phyloP scores from a whole-genome alignment of 2,113 vertebrate species.

The Tupaia tana region DNA sequence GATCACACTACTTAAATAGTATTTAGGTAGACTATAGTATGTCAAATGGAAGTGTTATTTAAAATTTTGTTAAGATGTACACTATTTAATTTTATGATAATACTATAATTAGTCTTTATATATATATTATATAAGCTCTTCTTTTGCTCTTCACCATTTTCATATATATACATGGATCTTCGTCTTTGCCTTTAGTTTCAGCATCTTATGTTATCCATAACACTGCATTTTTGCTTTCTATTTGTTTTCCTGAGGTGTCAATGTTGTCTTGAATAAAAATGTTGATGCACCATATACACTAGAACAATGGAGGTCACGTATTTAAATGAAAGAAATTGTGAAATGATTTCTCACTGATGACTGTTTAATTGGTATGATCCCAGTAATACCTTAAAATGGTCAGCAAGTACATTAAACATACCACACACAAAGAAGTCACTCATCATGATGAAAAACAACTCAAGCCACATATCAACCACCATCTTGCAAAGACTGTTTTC shows the following conservation, averaged over 20 bases:
- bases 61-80: neutral
- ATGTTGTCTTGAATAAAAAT: neutral
- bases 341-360: neutral
- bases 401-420: neutral
- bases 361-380: neutral
- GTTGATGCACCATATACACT: neutral
- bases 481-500: neutral
- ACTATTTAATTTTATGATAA: neutral
- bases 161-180: neutral
- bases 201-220: no score
- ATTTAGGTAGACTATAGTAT: neutral
- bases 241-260: no score
- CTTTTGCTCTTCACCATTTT: neutral
- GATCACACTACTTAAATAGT: neutral
- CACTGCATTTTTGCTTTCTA: no score
- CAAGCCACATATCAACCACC: neutral
- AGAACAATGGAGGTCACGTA: neutral
- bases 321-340: neutral
- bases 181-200: neutral
- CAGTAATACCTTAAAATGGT: neutral
- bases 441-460: conserved; percentile 29
- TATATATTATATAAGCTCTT: neutral
- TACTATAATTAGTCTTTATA: neutral
- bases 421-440: neutral
- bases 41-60: neutral